Conservation (phyloP, 2,113 vertebrate genomes). For the Melanerpes formicivorus region DNA sequence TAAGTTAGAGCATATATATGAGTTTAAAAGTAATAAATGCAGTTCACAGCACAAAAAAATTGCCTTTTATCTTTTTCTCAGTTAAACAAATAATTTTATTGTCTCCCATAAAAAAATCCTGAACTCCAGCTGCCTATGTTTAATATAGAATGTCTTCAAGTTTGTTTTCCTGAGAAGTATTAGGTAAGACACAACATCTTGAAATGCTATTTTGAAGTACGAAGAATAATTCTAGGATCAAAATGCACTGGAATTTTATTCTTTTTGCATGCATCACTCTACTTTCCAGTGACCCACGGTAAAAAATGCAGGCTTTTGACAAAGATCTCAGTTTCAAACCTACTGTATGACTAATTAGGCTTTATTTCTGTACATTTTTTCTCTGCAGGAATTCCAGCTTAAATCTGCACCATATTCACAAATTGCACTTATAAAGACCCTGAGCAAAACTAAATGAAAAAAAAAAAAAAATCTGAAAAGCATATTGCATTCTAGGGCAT, state of each 20-base stretch:
- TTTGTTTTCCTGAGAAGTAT: neutral
- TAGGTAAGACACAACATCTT: neutral
- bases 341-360: neutral
- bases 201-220: neutral
- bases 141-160: neutral
- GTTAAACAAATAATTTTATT: neutral
- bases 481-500: neutral
- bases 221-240: neutral
- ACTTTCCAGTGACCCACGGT: neutral
- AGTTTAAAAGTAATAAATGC: neutral
- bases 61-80: neutral
- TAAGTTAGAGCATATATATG: neutral
- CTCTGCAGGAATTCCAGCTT: neutral
- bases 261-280: neutral
- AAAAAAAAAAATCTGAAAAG: neutral
- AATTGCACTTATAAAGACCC: neutral
- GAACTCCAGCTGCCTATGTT: neutral
- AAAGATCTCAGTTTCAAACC: neutral
- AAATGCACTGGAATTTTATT: neutral
- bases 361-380: neutral
- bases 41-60: neutral
- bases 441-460: neutral
- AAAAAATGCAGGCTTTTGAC: neutral
- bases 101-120: neutral
- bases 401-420: neutral